A percentile compares a stretch with the other conserved stretches of the same genome.
These are phyloP conservation scores for Onychostoma macrolepis DNA, from an alignment of 2,113 vertebrate species.

Conservation along the genomic window DNA sequence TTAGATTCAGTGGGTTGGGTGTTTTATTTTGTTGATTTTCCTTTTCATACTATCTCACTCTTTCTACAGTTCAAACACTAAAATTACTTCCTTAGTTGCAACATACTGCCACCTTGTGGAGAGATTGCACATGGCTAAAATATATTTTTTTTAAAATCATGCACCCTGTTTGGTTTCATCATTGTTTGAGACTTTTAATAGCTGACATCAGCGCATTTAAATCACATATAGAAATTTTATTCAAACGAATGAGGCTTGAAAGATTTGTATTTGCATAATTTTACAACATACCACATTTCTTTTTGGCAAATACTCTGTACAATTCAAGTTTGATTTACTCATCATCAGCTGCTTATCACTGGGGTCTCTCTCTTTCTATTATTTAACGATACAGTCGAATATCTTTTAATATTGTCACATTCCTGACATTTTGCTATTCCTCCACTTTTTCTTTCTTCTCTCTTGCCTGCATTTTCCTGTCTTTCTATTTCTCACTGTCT, in stretches of 20 bases:
- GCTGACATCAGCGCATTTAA: not conserved
- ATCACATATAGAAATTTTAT: not conserved
- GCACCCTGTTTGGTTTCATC: not conserved
- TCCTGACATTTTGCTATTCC: not conserved
- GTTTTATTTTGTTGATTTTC: conserved; percentile 49
- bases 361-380: not conserved
- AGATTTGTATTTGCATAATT: not conserved
- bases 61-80: not conserved
- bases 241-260: not conserved
- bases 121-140: not conserved
- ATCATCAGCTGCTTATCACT: not conserved
- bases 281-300: not conserved
- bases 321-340: not conserved
- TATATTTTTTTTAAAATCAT: no score
- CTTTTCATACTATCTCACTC: conserved; percentile 1
- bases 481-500: conserved; percentile 56
- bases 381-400: not conserved
- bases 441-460: conserved; percentile 57
- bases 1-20: conserved; percentile 51
- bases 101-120: conserved; percentile 69
- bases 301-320: not conserved
- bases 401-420: not conserved
- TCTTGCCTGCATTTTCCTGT: conserved; percentile 52
- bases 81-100: conserved; percentile 7
- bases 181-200: not conserved